A percentile compares a stretch with the other conserved stretches of the same genome.
Evolutionary conservation across 2,888 invertebrate genomes (phyloP).

Genomic region (Junonia oenone): DNA sequence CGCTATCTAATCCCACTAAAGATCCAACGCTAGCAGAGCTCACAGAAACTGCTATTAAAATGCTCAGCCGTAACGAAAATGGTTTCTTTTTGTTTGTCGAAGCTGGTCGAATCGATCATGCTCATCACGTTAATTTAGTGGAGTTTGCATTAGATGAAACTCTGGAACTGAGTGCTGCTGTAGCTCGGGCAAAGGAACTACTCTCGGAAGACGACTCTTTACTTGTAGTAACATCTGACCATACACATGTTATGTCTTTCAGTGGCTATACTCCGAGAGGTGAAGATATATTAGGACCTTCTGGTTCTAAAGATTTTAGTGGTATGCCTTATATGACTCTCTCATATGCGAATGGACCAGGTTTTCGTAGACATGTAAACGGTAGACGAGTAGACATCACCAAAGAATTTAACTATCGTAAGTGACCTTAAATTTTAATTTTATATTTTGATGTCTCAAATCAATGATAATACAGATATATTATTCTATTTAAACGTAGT

Average conservation of each 20-base stretch:
- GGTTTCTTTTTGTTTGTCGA: conserved; percentile 87
- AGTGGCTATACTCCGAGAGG: conserved; percentile 81
- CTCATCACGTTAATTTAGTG: conserved; percentile 77
- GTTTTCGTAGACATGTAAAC: conserved; percentile 48
- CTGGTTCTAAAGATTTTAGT: conserved; percentile 52
- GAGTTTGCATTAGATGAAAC: conserved; percentile 82
- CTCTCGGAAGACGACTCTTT: conserved; percentile 80
- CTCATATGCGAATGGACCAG: conserved; percentile 80
- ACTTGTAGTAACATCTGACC: conserved; percentile 86
- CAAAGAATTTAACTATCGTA: conserved; percentile 24
- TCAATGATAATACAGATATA: too few relatives aligned
- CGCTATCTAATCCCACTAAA: conserved; percentile 60
- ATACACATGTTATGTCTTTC: conserved; percentile 83
- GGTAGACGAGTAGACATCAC: conserved; percentile 61
- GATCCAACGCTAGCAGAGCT: too few relatives aligned
- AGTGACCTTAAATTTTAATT: too few relatives aligned
- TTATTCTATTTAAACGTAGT: too few relatives aligned
- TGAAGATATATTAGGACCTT: conserved; percentile 40
- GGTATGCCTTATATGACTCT: conserved; percentile 73
- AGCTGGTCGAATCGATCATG: conserved; percentile 80
- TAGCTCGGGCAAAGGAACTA: conserved; percentile 51
- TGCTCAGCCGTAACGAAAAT: conserved; percentile 78
- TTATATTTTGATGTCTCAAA: too few relatives aligned
- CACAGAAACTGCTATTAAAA: conserved; percentile 79
- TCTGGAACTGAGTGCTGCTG: conserved; percentile 79